A percentile compares a stretch with the other conserved stretches of the same genome.
These are phyloP conservation scores for Patiria pectinifera DNA, from an alignment of 53 echinoderm and acorn worm genomes.

Conservation along the genomic window DNA sequence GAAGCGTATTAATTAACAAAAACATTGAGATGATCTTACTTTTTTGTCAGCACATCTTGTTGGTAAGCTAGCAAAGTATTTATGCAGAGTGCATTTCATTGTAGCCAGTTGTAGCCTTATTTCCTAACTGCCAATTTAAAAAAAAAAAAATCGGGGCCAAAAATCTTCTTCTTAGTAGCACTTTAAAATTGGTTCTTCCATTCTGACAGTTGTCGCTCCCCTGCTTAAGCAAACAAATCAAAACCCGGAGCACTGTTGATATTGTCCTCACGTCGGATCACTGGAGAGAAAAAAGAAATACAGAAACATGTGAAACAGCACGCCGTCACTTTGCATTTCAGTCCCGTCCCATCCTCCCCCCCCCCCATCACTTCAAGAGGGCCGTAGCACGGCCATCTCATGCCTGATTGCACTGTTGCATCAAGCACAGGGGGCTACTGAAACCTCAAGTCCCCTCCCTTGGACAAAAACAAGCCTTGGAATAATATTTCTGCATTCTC, in stretches of 20 bases:
- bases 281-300: neutral
- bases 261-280: neutral
- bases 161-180: neutral
- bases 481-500: neutral
- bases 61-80: too few relatives aligned
- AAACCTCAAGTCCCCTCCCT: neutral
- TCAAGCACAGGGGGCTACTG: neutral
- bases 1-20: too few relatives aligned
- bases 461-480: conserved; percentile 3
- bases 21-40: too few relatives aligned
- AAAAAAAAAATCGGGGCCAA: too few relatives aligned
- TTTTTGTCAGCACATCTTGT: too few relatives aligned
- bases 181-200: neutral
- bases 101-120: too few relatives aligned
- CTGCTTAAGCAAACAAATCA: neutral
- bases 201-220: neutral
- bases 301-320: neutral
- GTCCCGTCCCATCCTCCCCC: neutral
- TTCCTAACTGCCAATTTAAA: too few relatives aligned
- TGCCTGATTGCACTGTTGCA: neutral
- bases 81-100: too few relatives aligned
- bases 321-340: neutral
- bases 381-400: neutral
- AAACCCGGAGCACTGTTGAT: neutral
- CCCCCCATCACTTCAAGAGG: neutral